Evolutionary conservation across 2,113 vertebrate species (phyloP).

Genomic region (Hystrix brachyura): DNA sequence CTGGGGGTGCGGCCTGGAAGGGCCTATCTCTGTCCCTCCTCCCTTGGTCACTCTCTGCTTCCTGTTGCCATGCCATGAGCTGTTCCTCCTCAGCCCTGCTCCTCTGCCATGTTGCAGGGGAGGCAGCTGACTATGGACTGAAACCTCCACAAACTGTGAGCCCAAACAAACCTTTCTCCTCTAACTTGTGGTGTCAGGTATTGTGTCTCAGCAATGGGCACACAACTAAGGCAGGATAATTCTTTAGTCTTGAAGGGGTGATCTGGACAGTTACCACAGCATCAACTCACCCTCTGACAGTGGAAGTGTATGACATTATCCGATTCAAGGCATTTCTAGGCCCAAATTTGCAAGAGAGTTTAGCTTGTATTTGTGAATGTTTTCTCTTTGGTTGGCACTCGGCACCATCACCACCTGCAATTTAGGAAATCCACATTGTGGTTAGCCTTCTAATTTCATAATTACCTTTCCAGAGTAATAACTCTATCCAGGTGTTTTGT

Average conservation of each 20-base stretch:
- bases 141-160: background rate
- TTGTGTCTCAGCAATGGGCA: background rate
- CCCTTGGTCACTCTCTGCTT: background rate
- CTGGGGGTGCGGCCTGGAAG: background rate
- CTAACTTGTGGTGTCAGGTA: background rate
- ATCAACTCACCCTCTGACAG: background rate
- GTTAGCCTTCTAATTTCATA: slow-evolving; percentile 89
- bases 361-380: slow-evolving; percentile 71
- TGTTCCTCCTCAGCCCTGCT: background rate
- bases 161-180: background rate
- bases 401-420: slow-evolving; percentile 82
- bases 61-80: background rate
- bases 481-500: slow-evolving; percentile 87
- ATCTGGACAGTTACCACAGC: background rate
- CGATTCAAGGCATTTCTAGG: background rate
- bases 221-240: background rate
- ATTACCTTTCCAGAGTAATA: slow-evolving; percentile 88
- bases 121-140: background rate
- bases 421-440: slow-evolving; percentile 83
- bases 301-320: background rate
- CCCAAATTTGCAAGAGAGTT: slow-evolving; percentile 62
- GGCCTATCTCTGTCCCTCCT: background rate
- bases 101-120: background rate
- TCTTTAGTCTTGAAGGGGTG: background rate
- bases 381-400: slow-evolving; percentile 67